A percentile compares a stretch with the other conserved stretches of the same genome.
Evolutionary conservation across 2,888 invertebrate genomes (phyloP).

Genomic region (Aporophyla lueneburgensis): DNA sequence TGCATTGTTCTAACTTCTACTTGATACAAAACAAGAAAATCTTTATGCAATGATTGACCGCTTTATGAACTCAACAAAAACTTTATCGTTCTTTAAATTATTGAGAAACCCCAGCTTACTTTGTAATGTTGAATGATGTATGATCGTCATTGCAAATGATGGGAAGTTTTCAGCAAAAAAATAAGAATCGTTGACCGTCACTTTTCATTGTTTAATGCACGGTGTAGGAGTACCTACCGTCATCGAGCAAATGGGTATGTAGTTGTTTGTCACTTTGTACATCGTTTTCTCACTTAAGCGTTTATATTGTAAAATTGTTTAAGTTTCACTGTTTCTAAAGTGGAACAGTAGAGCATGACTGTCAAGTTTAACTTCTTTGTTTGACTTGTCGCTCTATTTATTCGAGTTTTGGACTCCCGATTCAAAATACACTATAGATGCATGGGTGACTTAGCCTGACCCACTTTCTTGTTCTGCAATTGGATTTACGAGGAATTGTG

Average conservation of each 20-base stretch:
- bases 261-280: slow-evolving; percentile 24
- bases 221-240: slow-evolving; percentile 4
- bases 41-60: slow-evolving; percentile 14
- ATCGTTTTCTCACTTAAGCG: slow-evolving; percentile 6
- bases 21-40: slow-evolving; percentile 6
- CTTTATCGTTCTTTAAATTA: background rate
- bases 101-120: slow-evolving; percentile 28
- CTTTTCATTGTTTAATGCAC: slow-evolving; percentile 51
- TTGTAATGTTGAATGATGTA: slow-evolving; percentile 29
- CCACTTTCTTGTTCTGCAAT: background rate
- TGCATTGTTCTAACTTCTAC: background rate
- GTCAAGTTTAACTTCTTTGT: slow-evolving; percentile 22
- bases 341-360: slow-evolving; percentile 34
- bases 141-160: slow-evolving; percentile 48
- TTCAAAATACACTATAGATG: background rate
- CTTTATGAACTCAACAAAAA: slow-evolving; percentile 36
- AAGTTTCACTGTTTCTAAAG: slow-evolving; percentile 28
- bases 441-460: background rate
- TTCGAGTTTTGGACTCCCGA: background rate
- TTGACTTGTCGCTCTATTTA: slow-evolving; percentile 43
- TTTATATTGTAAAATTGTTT: slow-evolving; percentile 10
- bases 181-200: slow-evolving; percentile 41
- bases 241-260: slow-evolving; percentile 13
- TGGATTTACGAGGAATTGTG: background rate
- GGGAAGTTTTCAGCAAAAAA: slow-evolving; percentile 57